Base-by-base conservation (phyloP, 64 coral and sea anemone genomes). In the Porites lutea region DNA sequence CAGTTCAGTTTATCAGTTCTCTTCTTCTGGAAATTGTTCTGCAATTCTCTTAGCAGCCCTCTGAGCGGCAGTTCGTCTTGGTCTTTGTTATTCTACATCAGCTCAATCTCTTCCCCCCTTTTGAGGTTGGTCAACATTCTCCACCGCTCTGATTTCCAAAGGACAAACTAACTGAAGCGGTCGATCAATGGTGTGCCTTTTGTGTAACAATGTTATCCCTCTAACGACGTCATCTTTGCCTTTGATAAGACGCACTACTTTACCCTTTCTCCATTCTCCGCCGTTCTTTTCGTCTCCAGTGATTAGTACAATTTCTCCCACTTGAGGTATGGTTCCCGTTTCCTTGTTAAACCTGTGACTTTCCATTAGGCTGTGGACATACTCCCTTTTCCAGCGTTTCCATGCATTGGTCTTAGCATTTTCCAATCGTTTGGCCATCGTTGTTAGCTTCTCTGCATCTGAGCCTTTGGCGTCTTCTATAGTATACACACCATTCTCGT, bases 331-430 rank as follows among this genome's bases (percentile, higher is more conserved):
- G n/a, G 48, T 21, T 37, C 73, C 73, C n/a, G 18, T 69, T 72
- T 54, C 89, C 81, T 82, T 91, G 77, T 92, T 88, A 13, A 95
- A 27, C 8, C 94, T 51, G 50, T 90, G 93, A 74, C 89, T 74
- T 83, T 95, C 89, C 94, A 91, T 95, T 46, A 95, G 69, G 22
- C 89, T 74, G 74, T 96, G 89, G 9, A 96, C 70, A 45, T 96
- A 92, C 50, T 96, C 95, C 23, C 54, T 76, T 37, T 89, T 79
- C 79, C 90, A 86, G 77, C 83, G 86, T 74, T 62, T 71, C 90
- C 94, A 96, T 3, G 61, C 86, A 68, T 96, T 67, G 48, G 67
- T 59, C 19, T 78, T 84, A 9, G 78, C 80, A 18, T 89, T 63
- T 37, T 61, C 66, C 50, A 96, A 90, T 89, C 86, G n/a, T 44